A percentile compares a stretch with the other conserved stretches of the same genome.
Evolutionary conservation across 2,888 invertebrate genomes (phyloP).

Genomic region (Azorinus chamasolen): DNA sequence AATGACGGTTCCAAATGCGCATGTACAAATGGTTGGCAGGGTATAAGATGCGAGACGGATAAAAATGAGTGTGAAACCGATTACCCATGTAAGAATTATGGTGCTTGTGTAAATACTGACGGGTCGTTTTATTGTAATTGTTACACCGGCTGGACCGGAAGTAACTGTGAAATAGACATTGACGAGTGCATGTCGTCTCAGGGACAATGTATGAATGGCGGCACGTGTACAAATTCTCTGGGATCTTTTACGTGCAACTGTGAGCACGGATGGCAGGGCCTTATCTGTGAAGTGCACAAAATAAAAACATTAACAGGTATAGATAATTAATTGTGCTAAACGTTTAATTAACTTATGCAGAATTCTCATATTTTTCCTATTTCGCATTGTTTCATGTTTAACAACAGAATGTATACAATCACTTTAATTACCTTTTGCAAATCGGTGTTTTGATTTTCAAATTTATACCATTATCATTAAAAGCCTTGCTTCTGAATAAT

Average conservation of each 20-base stretch:
- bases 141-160: constrained; percentile 47
- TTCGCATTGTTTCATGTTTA: too few species aligned
- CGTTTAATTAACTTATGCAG: too few species aligned
- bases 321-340: too few species aligned
- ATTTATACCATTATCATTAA: too few species aligned
- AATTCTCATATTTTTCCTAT: too few species aligned
- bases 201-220: constrained; percentile 55
- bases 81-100: constrained; percentile 35
- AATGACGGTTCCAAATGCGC: constrained; percentile 46
- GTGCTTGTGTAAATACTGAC: constrained; percentile 39
- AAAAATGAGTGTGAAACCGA: constrained; percentile 43
- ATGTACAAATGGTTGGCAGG: constrained; percentile 55
- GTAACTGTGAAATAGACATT: constrained; percentile 38
- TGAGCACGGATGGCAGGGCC: constrained; percentile 65
- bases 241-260: constrained; percentile 67
- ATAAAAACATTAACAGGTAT: constrained; percentile 8
- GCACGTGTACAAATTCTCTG: constrained; percentile 59
- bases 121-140: constrained; percentile 54
- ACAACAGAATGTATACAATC: too few species aligned
- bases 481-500: too few species aligned
- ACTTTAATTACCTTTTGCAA: too few species aligned
- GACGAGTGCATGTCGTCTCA: constrained; percentile 41
- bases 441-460: too few species aligned
- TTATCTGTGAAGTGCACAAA: constrained; percentile 53
- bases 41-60: constrained; percentile 51